These are phyloP conservation scores for Drosophila borealis DNA, from an alignment of 2,888 invertebrate species.

Conservation along the genomic window DNA sequence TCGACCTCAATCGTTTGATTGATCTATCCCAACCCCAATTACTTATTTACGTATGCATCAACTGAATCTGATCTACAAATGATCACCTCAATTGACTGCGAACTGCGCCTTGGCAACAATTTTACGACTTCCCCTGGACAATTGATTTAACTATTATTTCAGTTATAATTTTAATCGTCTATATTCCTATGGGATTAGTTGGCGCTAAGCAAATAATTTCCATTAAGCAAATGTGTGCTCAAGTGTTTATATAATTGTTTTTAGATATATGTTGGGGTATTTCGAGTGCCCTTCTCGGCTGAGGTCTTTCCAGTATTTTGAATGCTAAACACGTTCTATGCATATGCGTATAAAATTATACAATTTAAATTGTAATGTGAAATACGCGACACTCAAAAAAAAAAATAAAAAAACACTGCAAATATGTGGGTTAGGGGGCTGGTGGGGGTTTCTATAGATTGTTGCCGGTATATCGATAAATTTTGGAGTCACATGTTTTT, in stretches of 20 bases:
- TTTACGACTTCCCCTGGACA: conserved; percentile 14
- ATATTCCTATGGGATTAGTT: conserved; percentile 28
- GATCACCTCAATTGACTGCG: conserved; percentile 25
- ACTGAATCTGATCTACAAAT: conserved; percentile 38
- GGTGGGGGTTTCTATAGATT: conserved; percentile 5
- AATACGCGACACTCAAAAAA: conserved; percentile 50
- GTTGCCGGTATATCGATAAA: conserved; percentile 37
- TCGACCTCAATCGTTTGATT: conserved; percentile 31
- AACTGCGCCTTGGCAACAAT: conserved; percentile 9
- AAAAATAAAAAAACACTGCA: neutral
- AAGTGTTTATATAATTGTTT: conserved; percentile 34
- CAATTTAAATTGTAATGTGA: conserved; percentile 67
- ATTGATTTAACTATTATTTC: conserved; percentile 41
- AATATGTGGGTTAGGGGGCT: neutral
- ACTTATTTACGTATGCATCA: conserved; percentile 50
- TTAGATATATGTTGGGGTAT: conserved; percentile 9
- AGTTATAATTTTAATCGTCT: conserved; percentile 56
- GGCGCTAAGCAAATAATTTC: conserved; percentile 22
- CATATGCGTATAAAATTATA: conserved; percentile 59
- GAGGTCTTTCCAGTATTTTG: conserved; percentile 41
- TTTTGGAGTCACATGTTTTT: conserved; percentile 27
- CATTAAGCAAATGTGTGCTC: conserved; percentile 34
- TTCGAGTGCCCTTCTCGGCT: conserved; percentile 59
- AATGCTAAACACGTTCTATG: conserved; percentile 70
- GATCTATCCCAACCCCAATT: conserved; percentile 40